Conservation (phyloP, 2,888 invertebrate species). For the Stictocephala bisonia region DNA sequence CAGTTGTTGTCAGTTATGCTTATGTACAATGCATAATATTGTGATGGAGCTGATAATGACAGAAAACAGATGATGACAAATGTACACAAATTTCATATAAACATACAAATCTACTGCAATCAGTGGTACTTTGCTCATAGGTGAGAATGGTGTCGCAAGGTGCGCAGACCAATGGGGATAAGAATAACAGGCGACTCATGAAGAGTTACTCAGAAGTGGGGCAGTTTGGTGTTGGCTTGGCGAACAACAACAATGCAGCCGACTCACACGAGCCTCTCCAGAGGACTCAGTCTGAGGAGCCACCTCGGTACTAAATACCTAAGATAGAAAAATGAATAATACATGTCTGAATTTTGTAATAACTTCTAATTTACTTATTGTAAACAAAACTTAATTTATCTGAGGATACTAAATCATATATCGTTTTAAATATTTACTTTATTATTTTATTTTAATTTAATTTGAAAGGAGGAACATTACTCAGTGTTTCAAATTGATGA, state of each 20-base stretch:
- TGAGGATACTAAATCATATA: too few species aligned
- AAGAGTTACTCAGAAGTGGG: slow-evolving; percentile 88
- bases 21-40: too few species aligned
- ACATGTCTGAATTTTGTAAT: too few species aligned
- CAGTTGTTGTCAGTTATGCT: too few species aligned
- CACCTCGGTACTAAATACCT: slow-evolving; percentile 62
- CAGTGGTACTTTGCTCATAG: slow-evolving; percentile 63
- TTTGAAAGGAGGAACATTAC: not conserved
- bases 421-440: too few species aligned
- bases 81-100: too few species aligned
- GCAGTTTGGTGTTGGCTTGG: slow-evolving; percentile 57
- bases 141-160: slow-evolving; percentile 92
- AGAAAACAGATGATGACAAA: too few species aligned
- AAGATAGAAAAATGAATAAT: not conserved
- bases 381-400: not conserved
- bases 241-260: slow-evolving; percentile 42
- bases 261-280: slow-evolving; percentile 80
- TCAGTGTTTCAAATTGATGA: too few species aligned
- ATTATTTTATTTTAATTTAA: too few species aligned
- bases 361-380: not conserved
- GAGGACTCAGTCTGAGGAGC: slow-evolving; percentile 87
- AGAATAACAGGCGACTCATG: slow-evolving; percentile 77
- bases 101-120: too few species aligned
- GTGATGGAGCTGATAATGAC: too few species aligned
- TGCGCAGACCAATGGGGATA: slow-evolving; percentile 87